Conservation (phyloP, 2,113 vertebrate species). For the Poicephalus gulielmi region DNA sequence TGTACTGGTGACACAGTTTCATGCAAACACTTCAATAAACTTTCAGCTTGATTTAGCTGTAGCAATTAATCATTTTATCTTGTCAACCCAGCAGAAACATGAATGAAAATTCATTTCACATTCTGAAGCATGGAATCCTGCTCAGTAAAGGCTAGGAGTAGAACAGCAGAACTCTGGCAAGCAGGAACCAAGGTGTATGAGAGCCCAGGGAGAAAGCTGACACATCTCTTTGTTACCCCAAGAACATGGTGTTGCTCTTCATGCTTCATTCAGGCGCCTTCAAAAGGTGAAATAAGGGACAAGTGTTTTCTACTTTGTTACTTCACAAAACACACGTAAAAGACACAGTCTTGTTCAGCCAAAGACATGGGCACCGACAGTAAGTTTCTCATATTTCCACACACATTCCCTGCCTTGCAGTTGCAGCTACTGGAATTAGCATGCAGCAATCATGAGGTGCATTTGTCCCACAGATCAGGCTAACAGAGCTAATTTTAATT, state of each 20-base stretch:
- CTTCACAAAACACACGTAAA: neutral
- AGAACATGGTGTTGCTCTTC: neutral
- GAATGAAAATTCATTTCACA: neutral
- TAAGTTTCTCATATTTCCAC: accelerated
- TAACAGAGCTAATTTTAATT: neutral
- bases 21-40: neutral
- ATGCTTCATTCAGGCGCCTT: neutral
- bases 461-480: neutral
- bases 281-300: neutral
- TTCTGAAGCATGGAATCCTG: neutral
- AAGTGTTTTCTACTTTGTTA: neutral
- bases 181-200: neutral
- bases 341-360: neutral
- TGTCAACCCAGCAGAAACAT: neutral
- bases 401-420: neutral
- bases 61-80: neutral
- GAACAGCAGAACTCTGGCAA: neutral
- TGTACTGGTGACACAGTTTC: neutral
- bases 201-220: neutral
- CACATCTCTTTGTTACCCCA: neutral
- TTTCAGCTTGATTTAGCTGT: neutral
- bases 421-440: neutral
- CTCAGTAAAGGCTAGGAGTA: neutral
- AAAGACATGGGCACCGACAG: neutral
- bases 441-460: neutral